phyloP scores from a whole-genome alignment of 1,140 invertebrate genomes.

The Drosophila orena region DNA sequence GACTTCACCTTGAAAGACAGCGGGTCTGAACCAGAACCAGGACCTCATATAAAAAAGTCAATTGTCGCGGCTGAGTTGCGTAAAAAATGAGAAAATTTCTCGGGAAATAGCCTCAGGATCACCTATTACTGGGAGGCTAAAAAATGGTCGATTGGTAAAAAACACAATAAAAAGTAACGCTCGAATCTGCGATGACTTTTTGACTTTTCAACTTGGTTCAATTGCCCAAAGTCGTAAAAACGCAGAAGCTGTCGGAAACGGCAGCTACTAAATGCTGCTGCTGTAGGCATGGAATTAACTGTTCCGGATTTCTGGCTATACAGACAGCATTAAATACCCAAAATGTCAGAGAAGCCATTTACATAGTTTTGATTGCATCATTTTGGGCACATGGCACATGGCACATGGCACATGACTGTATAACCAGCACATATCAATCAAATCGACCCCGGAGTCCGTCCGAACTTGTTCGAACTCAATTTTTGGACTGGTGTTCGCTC shows the following conservation, averaged over 20 bases:
- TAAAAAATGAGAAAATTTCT: conserved; percentile 61
- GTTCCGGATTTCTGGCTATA: conserved; percentile 3
- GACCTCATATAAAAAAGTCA: conserved; percentile 70
- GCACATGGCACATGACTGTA: conserved; percentile 77
- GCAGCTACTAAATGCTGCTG: conserved; percentile 51
- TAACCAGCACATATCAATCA: conserved; percentile 84
- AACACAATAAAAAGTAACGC: conserved; percentile 51
- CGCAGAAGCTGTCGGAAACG: conserved; percentile 57
- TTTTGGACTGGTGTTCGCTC: conserved; percentile 53
- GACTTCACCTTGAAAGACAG: conserved; percentile 11
- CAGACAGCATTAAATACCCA: conserved; percentile 31
- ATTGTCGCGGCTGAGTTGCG: conserved; percentile 59
- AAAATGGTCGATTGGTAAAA: conserved; percentile 37
- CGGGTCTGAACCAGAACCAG: conserved; percentile 11
- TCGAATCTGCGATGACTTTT: conserved; percentile 65
- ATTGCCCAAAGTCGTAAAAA: conserved; percentile 68
- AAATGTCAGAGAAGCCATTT: conserved; percentile 69
- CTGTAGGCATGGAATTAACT: conserved; percentile 19
- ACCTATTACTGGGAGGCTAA: conserved; percentile 15
- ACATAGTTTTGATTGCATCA: conserved; percentile 81
- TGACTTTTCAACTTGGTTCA: conserved; percentile 78
- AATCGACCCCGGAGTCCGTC: conserved; percentile 29
- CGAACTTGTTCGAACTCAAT: conserved; percentile 28
- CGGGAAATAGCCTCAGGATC: conserved; percentile 58
- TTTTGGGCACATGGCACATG: too few relatives aligned